A percentile compares a stretch with the other conserved stretches of the same genome.
Conservation (phyloP, 2,113 vertebrate species). For the Zosterops pallidus region DNA sequence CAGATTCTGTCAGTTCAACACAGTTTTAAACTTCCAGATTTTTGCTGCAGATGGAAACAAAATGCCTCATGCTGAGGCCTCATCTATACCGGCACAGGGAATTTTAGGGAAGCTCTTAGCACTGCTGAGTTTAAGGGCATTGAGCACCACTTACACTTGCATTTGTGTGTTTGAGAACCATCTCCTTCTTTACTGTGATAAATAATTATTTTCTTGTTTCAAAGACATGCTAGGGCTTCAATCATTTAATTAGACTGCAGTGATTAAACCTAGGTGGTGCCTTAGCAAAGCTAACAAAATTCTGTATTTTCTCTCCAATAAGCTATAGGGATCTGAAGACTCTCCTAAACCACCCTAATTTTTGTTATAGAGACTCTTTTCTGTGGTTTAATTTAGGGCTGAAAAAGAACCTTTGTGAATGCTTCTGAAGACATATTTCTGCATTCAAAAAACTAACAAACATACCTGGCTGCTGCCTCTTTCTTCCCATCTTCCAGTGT, state of each 20-base stretch:
- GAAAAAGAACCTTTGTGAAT: background rate
- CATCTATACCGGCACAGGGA: background rate
- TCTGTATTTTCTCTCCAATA: background rate
- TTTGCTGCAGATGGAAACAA: background rate
- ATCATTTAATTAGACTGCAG: background rate
- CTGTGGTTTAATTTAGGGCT: background rate
- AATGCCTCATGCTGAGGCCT: background rate
- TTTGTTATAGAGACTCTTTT: background rate
- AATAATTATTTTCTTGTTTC: background rate
- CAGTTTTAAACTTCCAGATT: background rate
- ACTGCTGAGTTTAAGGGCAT: background rate
- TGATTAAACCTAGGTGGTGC: background rate
- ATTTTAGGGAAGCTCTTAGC: background rate
- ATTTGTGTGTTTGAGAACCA: background rate
- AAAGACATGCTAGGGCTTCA: background rate
- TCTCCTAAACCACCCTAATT: background rate
- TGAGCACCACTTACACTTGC: background rate
- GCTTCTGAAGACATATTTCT: background rate
- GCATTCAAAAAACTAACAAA: background rate
- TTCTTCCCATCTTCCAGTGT: slow-evolving; percentile 93
- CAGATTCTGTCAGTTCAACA: background rate
- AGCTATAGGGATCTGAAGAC: background rate
- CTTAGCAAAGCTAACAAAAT: background rate
- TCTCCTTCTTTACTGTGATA: background rate
- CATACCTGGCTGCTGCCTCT: slow-evolving; percentile 93